A percentile compares a stretch with the other conserved stretches of the same genome.
Evolutionary conservation across 2,888 invertebrate genomes (phyloP).

Genomic region (Pollenia labialis): DNA sequence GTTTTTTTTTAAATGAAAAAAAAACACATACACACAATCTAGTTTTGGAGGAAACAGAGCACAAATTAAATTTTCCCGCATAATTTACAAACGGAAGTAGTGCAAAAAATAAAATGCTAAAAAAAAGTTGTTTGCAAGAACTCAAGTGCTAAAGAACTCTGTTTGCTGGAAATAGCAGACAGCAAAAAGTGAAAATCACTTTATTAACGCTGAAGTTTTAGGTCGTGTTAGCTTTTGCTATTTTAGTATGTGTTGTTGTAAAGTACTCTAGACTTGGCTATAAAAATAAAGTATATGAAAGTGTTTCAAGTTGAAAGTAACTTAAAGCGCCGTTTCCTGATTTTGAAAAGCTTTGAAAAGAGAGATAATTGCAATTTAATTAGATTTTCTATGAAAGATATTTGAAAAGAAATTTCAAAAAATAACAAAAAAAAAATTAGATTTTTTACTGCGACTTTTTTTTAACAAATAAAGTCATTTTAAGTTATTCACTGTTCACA

Average conservation of each 20-base stretch:
- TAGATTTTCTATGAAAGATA: not conserved
- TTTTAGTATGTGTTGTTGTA: not conserved
- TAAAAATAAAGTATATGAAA: not conserved
- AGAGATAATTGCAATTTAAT: not conserved
- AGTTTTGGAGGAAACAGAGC: constrained; percentile 63
- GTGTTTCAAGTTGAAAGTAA: not conserved
- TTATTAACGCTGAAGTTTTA: constrained; percentile 48
- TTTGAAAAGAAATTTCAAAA: too few relatives aligned
- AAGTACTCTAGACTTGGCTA: not conserved
- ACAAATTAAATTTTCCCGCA: constrained; percentile 71
- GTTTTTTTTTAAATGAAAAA: not conserved
- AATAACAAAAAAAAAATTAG: too few relatives aligned
- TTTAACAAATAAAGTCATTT: too few relatives aligned
- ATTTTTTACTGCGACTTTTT: too few relatives aligned
- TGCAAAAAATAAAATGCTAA: not conserved
- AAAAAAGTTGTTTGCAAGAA: constrained; percentile 28
- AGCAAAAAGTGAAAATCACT: constrained; percentile 57
- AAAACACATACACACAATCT: constrained; percentile 48
- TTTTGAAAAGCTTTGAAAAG: not conserved
- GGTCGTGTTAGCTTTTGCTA: constrained; percentile 1
- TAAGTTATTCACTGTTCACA: too few relatives aligned
- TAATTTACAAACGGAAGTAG: constrained; percentile 61
- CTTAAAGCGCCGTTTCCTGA: not conserved
- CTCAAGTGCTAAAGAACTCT: constrained; percentile 26
- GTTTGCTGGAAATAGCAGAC: constrained; percentile 32